phyloP scores from a whole-genome alignment of 2,113 vertebrate species.

The Gambusia holbrooki region DNA sequence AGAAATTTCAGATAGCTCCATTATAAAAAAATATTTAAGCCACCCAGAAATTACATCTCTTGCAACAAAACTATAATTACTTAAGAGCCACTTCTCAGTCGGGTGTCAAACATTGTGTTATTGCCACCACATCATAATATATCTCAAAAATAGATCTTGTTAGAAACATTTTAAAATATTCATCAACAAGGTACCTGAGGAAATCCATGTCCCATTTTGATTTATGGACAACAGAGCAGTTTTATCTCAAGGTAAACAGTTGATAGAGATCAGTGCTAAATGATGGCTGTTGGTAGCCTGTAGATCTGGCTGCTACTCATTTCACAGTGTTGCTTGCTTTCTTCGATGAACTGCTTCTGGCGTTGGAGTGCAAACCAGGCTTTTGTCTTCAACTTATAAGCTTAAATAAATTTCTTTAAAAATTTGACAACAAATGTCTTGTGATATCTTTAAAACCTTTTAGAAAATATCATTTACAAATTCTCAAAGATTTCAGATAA shows the following conservation, averaged over 20 bases:
- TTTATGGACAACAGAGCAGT: slow-evolving; percentile 15
- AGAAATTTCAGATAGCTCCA: slow-evolving; percentile 10
- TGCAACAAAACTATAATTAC: slow-evolving; percentile 7
- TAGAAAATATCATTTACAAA: no score
- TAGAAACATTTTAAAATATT: not conserved
- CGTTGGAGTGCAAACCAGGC: not conserved
- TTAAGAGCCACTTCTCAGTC: not conserved
- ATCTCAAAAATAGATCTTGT: not conserved
- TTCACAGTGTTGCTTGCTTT: not conserved
- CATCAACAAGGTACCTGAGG: slow-evolving; percentile 19
- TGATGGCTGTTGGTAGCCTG: not conserved
- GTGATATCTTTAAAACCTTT: no score
- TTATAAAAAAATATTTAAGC: slow-evolving; percentile 38
- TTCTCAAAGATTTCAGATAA: not conserved
- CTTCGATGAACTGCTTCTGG: not conserved
- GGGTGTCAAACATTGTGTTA: not conserved
- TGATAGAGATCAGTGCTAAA: slow-evolving; percentile 53
- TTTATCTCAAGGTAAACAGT: slow-evolving; percentile 23
- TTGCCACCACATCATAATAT: not conserved
- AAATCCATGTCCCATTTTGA: slow-evolving; percentile 5
- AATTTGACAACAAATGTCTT: not conserved
- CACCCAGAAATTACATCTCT: slow-evolving; percentile 16
- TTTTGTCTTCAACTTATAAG: not conserved
- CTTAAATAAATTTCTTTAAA: not conserved
- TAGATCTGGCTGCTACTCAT: no score